Evolutionary conservation across 2,888 invertebrate genomes (phyloP).

Genomic region (Tortrix viridana): DNA sequence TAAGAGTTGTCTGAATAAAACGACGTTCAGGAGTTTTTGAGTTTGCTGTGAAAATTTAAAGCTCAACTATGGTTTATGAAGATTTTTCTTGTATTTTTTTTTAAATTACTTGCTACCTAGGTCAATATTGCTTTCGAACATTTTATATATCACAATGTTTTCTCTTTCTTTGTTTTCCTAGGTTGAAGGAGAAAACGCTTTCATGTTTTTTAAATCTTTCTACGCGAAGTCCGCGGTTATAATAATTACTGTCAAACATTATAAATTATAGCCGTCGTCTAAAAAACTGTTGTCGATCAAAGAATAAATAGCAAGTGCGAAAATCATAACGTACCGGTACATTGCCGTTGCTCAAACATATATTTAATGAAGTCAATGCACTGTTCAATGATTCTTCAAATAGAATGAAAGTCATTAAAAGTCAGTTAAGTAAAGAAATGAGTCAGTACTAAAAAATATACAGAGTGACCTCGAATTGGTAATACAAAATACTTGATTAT

Average conservation of each 20-base stretch:
- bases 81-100: neutral
- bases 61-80: too few species aligned
- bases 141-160: too few species aligned
- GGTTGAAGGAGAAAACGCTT: too few species aligned
- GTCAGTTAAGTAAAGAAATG: neutral
- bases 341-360: conserved; percentile 26
- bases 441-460: neutral
- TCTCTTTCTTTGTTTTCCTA: too few species aligned
- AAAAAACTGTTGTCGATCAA: conserved; percentile 14
- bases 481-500: too few species aligned
- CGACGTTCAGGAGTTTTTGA: too few species aligned
- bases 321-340: conserved; percentile 31
- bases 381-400: conserved; percentile 8
- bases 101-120: neutral
- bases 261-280: neutral
- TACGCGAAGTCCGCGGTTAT: too few species aligned
- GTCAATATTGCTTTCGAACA: too few species aligned
- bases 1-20: too few species aligned
- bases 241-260: neutral
- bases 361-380: conserved; percentile 28
- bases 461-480: too few species aligned
- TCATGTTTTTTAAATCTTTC: too few species aligned
- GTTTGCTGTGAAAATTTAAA: too few species aligned
- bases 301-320: conserved; percentile 23
- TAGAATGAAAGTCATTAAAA: conserved; percentile 30